Conservation (phyloP, 2,888 invertebrate species). For the Adela reaumurella region DNA sequence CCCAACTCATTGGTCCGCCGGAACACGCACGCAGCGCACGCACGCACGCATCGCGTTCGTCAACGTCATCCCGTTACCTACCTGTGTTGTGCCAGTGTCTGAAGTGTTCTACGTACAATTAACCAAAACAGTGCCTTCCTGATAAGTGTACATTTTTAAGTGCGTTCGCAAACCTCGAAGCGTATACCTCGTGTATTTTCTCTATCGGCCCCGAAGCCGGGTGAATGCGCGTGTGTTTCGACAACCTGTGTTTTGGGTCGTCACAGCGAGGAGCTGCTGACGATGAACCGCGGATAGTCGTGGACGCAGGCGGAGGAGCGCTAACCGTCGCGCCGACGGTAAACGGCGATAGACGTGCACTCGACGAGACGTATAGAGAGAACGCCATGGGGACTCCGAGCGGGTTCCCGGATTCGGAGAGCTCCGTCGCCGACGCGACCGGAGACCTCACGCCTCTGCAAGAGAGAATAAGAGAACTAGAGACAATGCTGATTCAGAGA, state of each 20-base stretch:
- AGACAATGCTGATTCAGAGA: constrained; percentile 64
- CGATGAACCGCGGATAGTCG: constrained; percentile 63
- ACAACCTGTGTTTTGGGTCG: constrained; percentile 87
- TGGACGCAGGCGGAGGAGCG: constrained; percentile 45
- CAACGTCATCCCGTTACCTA: no score
- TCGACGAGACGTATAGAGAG: constrained; percentile 50
- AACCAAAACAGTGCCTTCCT: constrained; percentile 31
- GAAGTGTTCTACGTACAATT: constrained; percentile 22
- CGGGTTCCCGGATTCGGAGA: constrained; percentile 58
- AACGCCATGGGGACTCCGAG: constrained; percentile 55
- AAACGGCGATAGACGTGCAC: constrained; percentile 47
- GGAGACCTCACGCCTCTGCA: constrained; percentile 58
- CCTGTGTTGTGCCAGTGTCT: not conserved
- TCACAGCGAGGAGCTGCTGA: constrained; percentile 77
- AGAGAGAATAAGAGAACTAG: constrained; percentile 73
- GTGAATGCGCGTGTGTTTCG: constrained; percentile 91
- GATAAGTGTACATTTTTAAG: constrained; percentile 32
- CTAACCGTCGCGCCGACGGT: constrained; percentile 51
- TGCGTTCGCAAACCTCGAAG: constrained; percentile 21
- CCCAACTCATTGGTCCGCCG: not conserved
- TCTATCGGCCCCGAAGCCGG: constrained; percentile 55
- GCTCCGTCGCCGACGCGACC: constrained; percentile 50
- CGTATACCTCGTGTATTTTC: constrained; percentile 21
- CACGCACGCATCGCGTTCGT: not conserved
- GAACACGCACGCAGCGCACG: not conserved